These are phyloP conservation scores for Agrypnus murinus DNA, from an alignment of 2,888 invertebrate genomes.

Conservation along the genomic window DNA sequence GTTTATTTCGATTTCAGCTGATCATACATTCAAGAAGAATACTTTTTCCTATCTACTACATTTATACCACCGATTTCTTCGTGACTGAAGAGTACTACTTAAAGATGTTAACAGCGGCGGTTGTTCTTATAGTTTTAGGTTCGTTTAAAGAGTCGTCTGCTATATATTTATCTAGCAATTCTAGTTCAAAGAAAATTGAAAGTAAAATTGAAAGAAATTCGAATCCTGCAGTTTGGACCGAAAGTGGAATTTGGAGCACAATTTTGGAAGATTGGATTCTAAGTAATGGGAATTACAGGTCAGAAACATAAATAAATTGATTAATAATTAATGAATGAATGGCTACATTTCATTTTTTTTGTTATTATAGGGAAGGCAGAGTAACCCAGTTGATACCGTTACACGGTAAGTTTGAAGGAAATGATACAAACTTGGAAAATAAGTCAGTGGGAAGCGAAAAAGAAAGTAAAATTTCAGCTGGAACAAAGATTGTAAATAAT, in stretches of 20 bases:
- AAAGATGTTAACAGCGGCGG: too few species aligned
- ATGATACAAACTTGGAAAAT: conserved; percentile 51
- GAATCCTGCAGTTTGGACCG: conserved; percentile 62
- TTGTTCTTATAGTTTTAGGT: neutral
- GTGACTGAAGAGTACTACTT: too few species aligned
- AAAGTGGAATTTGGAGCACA: conserved; percentile 75
- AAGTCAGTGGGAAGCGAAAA: conserved; percentile 48
- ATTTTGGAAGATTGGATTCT: conserved; percentile 79
- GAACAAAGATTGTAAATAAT: conserved; percentile 64
- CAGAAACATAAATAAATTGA: conserved; percentile 34
- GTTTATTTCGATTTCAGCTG: too few species aligned
- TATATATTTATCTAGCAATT: conserved; percentile 58
- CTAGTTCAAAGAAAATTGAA: conserved; percentile 51
- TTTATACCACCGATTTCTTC: too few species aligned
- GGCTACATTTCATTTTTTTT: too few species aligned
- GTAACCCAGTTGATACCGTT: conserved; percentile 67
- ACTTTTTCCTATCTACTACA: too few species aligned
- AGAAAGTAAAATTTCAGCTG: conserved; percentile 64
- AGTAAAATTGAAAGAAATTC: conserved; percentile 41
- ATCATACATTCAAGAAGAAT: too few species aligned
- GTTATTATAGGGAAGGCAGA: conserved; percentile 63
- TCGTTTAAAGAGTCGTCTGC: conserved; percentile 48
- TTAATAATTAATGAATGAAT: too few species aligned
- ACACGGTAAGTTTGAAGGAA: conserved; percentile 53
- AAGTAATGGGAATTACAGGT: conserved; percentile 64